These are phyloP conservation scores for Ascaphus truei DNA, from an alignment of 2,113 vertebrate species.

Conservation along the genomic window DNA sequence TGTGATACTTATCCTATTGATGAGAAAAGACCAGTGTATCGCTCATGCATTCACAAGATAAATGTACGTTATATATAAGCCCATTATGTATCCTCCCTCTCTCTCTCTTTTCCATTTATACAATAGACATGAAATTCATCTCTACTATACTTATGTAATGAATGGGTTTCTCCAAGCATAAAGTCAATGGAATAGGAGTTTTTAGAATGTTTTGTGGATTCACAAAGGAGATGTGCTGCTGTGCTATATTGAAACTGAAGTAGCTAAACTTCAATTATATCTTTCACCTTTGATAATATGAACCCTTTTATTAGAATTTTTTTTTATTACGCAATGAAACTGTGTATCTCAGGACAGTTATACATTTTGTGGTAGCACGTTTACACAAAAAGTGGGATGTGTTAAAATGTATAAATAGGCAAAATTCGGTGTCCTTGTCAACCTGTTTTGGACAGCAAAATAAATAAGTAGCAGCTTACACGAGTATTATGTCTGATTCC, in stretches of 20 bases:
- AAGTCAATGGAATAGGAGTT: slow-evolving; percentile 37
- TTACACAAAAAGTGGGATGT: slow-evolving; percentile 11
- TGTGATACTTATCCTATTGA: slow-evolving; percentile 12
- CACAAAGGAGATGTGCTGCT: slow-evolving; percentile 36
- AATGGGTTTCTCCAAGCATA: slow-evolving; percentile 36
- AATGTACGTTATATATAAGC: slow-evolving; percentile 20
- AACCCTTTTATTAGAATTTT: slow-evolving; percentile 40
- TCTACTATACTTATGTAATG: slow-evolving; percentile 34
- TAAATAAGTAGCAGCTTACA: no score
- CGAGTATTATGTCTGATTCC: not conserved
- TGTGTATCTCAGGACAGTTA: slow-evolving; percentile 1
- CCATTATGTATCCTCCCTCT: slow-evolving; percentile 10
- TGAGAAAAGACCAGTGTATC: slow-evolving; percentile 9
- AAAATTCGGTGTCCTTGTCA: slow-evolving; percentile 4
- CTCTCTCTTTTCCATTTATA: slow-evolving; percentile 32
- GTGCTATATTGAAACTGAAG: slow-evolving; percentile 42
- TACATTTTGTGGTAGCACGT: slow-evolving; percentile 1
- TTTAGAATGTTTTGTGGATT: slow-evolving; percentile 33
- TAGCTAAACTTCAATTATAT: slow-evolving; percentile 42
- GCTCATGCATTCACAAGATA: slow-evolving; percentile 29
- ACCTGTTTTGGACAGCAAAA: no score
- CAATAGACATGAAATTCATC: slow-evolving; percentile 43
- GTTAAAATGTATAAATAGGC: not conserved
- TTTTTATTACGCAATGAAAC: slow-evolving; percentile 42
- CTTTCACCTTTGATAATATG: slow-evolving; percentile 36